phyloP scores from a whole-genome alignment of 2,888 invertebrate species.

The Myathropa florea region DNA sequence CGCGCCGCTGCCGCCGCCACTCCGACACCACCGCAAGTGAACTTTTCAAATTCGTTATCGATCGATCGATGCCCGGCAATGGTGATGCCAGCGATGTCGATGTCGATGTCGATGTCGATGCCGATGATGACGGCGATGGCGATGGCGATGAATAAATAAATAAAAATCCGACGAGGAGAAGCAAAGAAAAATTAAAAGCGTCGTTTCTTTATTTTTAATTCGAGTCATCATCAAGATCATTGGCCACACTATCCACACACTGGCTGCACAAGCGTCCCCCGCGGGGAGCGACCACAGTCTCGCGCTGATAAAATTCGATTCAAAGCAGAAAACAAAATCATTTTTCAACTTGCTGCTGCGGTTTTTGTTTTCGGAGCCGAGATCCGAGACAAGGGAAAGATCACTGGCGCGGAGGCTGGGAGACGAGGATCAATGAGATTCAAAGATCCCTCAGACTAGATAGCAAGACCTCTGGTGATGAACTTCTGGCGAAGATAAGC shows the following conservation, averaged over 20 bases:
- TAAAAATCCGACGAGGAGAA: constrained; percentile 15
- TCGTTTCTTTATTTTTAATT: constrained; percentile 43
- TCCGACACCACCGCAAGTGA: constrained; percentile 8
- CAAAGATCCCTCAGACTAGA: constrained; percentile 54
- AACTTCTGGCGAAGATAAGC: constrained; percentile 54
- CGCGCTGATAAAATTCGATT: constrained; percentile 58
- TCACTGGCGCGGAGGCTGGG: not conserved
- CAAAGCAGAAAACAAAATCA: constrained; percentile 54
- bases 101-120: constrained; percentile 24
- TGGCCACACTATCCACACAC: constrained; percentile 46
- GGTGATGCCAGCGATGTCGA: constrained; percentile 20
- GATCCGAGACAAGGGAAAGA: not conserved
- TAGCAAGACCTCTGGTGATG: constrained; percentile 63
- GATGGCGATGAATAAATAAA: constrained; percentile 39
- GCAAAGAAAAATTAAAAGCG: constrained; percentile 24
- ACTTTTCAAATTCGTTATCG: constrained; percentile 40
- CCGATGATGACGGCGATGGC: not conserved
- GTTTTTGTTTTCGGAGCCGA: not conserved
- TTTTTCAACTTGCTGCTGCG: constrained; percentile 21
- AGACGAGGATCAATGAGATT: constrained; percentile 52
- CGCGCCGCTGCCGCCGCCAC: not conserved
- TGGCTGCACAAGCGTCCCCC: not conserved
- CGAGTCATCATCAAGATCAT: constrained; percentile 63
- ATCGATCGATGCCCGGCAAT: constrained; percentile 48
- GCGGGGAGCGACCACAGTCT: constrained; percentile 19